phyloP scores from a whole-genome alignment of 53 echinoderm and acorn worm genomes.

The Paracentrotus lividus region DNA sequence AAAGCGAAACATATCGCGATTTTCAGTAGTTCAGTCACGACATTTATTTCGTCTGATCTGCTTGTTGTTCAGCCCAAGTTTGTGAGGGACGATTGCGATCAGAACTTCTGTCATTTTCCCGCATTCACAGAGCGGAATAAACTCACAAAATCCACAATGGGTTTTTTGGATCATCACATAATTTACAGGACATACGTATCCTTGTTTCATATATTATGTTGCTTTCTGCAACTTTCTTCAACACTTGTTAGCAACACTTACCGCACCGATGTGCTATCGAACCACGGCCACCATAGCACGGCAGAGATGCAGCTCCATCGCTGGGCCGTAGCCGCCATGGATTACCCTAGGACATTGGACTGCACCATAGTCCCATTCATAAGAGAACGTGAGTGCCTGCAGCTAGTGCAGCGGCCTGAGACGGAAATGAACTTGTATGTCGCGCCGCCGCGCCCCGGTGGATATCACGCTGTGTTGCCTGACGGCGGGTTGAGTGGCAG shows the following conservation, averaged over 20 bases:
- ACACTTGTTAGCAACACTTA: conserved; percentile 67
- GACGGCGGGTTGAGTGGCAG: conserved; percentile 90
- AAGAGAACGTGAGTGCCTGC: conserved; percentile 80
- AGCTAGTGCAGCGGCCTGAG: conserved; percentile 70
- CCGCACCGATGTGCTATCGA: conserved; percentile 51
- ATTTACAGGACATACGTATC: conserved; percentile 59
- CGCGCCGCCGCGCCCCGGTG: conserved; percentile 75
- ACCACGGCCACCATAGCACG: conserved; percentile 53
- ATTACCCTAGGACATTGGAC: conserved; percentile 81
- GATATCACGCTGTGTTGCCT: conserved; percentile 81
- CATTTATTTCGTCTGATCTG: too few species aligned
- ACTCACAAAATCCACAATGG: conserved; percentile 54
- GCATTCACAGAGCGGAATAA: not conserved
- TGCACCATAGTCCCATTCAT: conserved; percentile 83
- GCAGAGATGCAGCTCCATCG: conserved; percentile 76
- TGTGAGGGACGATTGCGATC: too few species aligned
- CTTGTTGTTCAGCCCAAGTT: too few species aligned
- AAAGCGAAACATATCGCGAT: not conserved
- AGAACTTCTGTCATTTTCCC: not conserved
- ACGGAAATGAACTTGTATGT: conserved; percentile 89
- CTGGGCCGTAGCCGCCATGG: conserved; percentile 80
- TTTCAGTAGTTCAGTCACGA: not conserved
- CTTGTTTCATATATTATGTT: conserved; percentile 60
- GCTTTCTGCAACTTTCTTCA: conserved; percentile 60
- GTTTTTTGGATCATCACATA: conserved; percentile 36